Percentiles rank a stretch among this genome's conserved stretches.
Conservation (phyloP, 2,113 vertebrate species). For the Isichthys henryi region DNA sequence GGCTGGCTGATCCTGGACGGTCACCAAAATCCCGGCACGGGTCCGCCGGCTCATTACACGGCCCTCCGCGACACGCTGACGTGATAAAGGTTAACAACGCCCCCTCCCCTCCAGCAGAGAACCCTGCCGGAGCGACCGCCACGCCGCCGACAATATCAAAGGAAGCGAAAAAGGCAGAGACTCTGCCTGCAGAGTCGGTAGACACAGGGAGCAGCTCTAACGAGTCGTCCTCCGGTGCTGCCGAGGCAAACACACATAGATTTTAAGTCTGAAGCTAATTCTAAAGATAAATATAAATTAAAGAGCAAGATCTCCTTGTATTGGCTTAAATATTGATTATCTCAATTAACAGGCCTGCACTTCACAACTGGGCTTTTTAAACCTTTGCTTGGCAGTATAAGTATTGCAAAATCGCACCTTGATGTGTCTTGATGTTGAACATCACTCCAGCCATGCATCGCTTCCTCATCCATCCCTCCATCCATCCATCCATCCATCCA, state of each 20-base stretch:
- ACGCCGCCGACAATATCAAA: neutral
- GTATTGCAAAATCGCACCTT: neutral
- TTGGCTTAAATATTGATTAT: neutral
- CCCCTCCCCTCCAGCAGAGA: neutral
- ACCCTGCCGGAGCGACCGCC: neutral
- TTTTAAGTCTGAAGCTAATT: neutral
- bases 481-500: neutral
- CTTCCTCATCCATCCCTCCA: neutral
- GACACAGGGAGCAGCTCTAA: neutral
- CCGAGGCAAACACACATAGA: neutral
- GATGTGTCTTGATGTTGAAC: neutral
- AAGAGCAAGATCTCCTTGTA: neutral
- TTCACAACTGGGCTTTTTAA: neutral
- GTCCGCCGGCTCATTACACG: neutral
- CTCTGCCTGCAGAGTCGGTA: neutral
- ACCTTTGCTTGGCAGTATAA: neutral
- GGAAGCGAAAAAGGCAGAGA: neutral
- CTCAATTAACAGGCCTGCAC: neutral
- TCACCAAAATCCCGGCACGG: neutral
- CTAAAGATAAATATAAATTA: neutral
- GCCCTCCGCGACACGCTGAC: neutral
- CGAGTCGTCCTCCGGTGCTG: neutral
- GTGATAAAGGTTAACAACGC: conserved; percentile 18
- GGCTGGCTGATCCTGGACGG: neutral
- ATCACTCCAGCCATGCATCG: neutral